Conservation (phyloP, 2,888 invertebrate species). For the Rotaria socialis region DNA sequence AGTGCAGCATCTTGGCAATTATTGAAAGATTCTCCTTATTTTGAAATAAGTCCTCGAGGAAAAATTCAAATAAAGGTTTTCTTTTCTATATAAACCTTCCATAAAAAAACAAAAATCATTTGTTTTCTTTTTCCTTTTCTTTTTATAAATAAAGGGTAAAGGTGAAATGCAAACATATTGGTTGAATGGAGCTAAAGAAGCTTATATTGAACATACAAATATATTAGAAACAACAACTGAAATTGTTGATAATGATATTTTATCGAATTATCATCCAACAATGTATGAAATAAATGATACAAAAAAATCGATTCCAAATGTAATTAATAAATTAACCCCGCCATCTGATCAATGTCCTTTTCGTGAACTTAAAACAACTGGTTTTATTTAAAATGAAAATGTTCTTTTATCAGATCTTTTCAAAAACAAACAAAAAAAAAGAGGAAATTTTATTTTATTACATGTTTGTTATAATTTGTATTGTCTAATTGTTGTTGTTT, state of each 20-base stretch:
- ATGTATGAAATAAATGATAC: background rate
- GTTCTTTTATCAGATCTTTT: too few species aligned
- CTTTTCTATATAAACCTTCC: too few species aligned
- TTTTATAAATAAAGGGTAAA: background rate
- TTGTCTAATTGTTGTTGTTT: too few species aligned
- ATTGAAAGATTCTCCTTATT: background rate
- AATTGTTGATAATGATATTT: background rate
- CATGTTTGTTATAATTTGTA: too few species aligned
- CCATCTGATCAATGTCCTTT: background rate
- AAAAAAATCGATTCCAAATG: background rate
- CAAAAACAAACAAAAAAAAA: too few species aligned
- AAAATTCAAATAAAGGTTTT: constrained; percentile 16
- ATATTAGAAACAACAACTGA: background rate
- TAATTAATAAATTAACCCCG: background rate
- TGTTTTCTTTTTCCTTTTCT: background rate
- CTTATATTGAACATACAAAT: background rate
- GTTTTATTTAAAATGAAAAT: too few species aligned
- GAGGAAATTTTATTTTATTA: too few species aligned
- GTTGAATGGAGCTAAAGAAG: background rate
- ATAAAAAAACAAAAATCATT: too few species aligned
- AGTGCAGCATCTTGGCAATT: background rate
- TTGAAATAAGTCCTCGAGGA: constrained; percentile 3
- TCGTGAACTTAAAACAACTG: background rate
- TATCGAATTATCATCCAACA: background rate
- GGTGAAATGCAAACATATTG: constrained; percentile 23